Evolutionary conservation across 1,140 invertebrate species (phyloP), one percentile per base, ranked within the genome.

Genomic region (Brachionus rotundiformis): DNA sequence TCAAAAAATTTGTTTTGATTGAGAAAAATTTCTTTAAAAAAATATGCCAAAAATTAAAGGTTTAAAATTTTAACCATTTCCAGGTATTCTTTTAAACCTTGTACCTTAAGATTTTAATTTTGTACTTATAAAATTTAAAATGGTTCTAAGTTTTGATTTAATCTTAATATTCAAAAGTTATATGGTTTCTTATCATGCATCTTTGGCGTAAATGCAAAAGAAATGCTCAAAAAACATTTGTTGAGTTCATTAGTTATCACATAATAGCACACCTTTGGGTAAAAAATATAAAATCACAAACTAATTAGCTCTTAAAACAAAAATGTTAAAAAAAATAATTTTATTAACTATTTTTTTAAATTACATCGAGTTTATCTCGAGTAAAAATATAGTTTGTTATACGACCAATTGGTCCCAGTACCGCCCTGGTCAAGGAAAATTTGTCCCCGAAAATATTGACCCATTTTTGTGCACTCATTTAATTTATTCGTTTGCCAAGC

Each of bases 401-500:
- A 90, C 94, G 86, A 96, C 95, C 1, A 96, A 93, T 83, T 97
- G 95, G 95, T 94, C 95, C 0, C 81, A 93, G 82, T 96, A 95
- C 86, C 90, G 95, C 59, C 92, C 94, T 0, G 93, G 93, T 61
- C 90, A 91, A 25, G 94, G 94, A 10, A 92, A 93, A 86, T 97
- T 95, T 87, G 90, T 90, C 49, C 93, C 95, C 0, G 93, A 94
- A 82, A 92, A 96, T 85, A 92, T 98, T 10, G 93, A 96, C 85
- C 89, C 94, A 0, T 84, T 83, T 19, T 91, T 96, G 0, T 98
- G 95, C 86, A 96, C 94, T 0, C 95, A 97, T 87, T 89, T 98
- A 13, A 92, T 98, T 25, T 97, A 94, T 85, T 94, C 95, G 2
- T 97, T 97, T 86, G 94, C 94, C 0, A 94, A 93, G 4, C 83